Evolutionary conservation across 35 echinoderm and acorn worm species (phyloP).

Genomic region (Eucidaris tribuloides): DNA sequence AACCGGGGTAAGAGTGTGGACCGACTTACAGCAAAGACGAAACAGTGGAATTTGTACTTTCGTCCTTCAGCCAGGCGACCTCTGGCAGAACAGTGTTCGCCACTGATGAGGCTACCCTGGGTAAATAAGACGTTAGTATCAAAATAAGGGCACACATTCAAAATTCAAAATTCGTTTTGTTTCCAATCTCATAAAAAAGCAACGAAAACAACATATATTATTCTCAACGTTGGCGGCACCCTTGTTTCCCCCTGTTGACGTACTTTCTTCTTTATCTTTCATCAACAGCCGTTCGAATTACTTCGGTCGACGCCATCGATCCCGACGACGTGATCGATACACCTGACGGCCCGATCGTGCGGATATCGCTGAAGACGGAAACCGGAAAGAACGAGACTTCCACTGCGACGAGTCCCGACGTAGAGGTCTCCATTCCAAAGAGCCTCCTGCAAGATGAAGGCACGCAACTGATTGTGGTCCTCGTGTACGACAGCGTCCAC

Average conservation of each 20-base stretch:
- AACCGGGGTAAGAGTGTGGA: neutral
- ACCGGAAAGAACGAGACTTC: neutral
- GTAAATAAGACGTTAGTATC: neutral
- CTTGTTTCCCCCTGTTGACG: too few relatives aligned
- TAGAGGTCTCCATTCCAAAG: neutral
- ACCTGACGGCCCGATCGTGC: neutral
- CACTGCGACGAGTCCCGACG: neutral
- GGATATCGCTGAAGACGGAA: neutral
- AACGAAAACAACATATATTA: too few relatives aligned
- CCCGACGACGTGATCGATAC: neutral
- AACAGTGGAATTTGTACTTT: neutral
- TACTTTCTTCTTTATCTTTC: neutral
- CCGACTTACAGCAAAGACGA: neutral
- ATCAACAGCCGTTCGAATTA: neutral
- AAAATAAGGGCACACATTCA: neutral
- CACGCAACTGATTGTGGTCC: neutral
- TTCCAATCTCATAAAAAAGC: neutral
- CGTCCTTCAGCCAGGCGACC: neutral
- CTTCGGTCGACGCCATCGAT: neutral
- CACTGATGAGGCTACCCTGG: neutral
- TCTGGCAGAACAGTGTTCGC: neutral
- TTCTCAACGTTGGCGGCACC: too few relatives aligned
- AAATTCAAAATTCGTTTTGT: neutral
- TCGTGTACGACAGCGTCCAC: neutral
- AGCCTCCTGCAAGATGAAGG: neutral